A percentile compares a stretch with the other conserved stretches of the same genome.
These are phyloP conservation scores for Balanococcus diminutus DNA, from an alignment of 2,888 invertebrate genomes.

Conservation along the genomic window DNA sequence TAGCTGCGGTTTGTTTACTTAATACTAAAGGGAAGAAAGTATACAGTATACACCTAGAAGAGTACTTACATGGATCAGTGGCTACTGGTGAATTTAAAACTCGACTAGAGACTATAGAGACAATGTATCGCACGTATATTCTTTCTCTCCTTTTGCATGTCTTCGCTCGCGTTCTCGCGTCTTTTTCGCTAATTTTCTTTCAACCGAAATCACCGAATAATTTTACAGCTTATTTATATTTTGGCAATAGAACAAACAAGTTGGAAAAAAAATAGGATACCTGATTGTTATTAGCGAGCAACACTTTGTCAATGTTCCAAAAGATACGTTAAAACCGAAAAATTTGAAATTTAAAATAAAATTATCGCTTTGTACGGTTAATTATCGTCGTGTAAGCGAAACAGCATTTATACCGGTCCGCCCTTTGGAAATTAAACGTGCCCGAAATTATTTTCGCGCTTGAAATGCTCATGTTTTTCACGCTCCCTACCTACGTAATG, in stretches of 20 bases:
- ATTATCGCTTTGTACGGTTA: constrained; percentile 27
- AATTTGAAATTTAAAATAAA: constrained; percentile 12
- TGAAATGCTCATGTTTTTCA: too few species aligned
- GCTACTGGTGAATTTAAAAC: neutral
- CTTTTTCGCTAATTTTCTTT: constrained; percentile 11
- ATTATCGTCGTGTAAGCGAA: neutral
- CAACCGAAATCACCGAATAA: constrained; percentile 17
- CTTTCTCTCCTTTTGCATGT: neutral
- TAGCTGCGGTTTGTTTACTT: constrained; percentile 53
- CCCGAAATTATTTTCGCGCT: neutral
- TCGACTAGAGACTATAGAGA: too few species aligned
- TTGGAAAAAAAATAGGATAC: constrained; percentile 12
- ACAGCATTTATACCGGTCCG: neutral
- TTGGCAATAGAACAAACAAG: constrained; percentile 23
- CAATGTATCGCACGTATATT: neutral
- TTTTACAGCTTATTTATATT: constrained; percentile 40
- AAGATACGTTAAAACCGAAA: neutral
- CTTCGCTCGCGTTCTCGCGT: neutral
- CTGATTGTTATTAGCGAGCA: constrained; percentile 10
- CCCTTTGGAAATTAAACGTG: neutral
- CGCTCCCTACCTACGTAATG: neutral
- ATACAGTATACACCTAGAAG: neutral
- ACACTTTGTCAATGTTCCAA: constrained; percentile 13
- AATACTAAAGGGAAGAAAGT: constrained; percentile 39
- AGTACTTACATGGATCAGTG: constrained; percentile 8